Percentiles rank a stretch among this genome's conserved stretches.
These are phyloP conservation scores for Scaeva pyrastri DNA, from an alignment of 2,888 invertebrate genomes.

Conservation along the genomic window DNA sequence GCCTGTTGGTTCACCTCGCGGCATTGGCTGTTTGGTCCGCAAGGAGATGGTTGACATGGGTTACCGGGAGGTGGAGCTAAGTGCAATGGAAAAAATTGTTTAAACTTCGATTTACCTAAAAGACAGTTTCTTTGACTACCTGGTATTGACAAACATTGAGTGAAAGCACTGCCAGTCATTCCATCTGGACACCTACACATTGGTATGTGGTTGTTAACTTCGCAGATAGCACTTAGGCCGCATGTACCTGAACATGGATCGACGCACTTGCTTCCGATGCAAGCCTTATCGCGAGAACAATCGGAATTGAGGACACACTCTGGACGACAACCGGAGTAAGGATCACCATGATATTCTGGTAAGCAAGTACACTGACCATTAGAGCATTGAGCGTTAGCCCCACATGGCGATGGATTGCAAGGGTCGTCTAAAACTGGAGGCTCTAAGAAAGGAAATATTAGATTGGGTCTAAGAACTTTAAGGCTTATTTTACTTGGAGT, in stretches of 20 bases:
- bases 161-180: constrained; percentile 89
- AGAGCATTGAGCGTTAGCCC: constrained; percentile 89
- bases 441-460: constrained; percentile 54
- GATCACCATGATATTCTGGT: constrained; percentile 87
- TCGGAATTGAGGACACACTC: constrained; percentile 92
- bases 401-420: constrained; percentile 91
- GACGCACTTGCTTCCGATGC: constrained; percentile 89
- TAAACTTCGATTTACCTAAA: background rate
- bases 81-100: background rate
- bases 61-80: constrained; percentile 78
- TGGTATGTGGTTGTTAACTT: constrained; percentile 90
- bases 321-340: constrained; percentile 89
- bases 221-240: constrained; percentile 89
- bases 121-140: constrained; percentile 84
- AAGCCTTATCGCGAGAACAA: constrained; percentile 89
- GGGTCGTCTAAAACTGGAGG: constrained; percentile 82
- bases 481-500: constrained; percentile 76
- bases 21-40: constrained; percentile 91
- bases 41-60: constrained; percentile 90
- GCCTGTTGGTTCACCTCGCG: constrained; percentile 88
- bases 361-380: constrained; percentile 88
- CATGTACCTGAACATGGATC: constrained; percentile 93
- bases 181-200: constrained; percentile 89
- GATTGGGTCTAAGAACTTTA: background rate
- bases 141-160: constrained; percentile 85